A percentile compares a stretch with the other conserved stretches of the same genome.
Evolutionary conservation across 53 echinoderm and acorn worm genomes (phyloP).

Genomic region (Holothuria scabra): DNA sequence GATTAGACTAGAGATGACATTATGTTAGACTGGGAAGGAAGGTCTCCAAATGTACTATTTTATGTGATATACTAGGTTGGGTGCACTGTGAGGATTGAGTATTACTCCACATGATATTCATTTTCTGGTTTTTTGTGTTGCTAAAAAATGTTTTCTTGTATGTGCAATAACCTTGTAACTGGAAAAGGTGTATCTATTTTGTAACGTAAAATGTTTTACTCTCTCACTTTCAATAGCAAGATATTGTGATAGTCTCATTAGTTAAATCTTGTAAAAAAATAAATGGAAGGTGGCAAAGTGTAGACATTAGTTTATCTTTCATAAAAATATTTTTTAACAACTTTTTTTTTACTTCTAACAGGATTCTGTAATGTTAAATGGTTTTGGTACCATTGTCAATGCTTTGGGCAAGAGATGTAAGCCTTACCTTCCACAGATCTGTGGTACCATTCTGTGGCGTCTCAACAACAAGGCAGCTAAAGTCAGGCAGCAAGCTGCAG

Average conservation of each 20-base stretch:
- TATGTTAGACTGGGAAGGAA: no score
- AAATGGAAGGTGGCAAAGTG: background rate
- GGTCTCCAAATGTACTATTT: no score
- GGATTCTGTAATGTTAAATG: conserved; percentile 99
- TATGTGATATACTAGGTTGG: no score
- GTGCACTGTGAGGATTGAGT: no score
- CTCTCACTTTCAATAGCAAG: no score
- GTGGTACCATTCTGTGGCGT: conserved; percentile 99
- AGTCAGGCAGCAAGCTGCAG: conserved; percentile 97
- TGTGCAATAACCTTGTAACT: no score
- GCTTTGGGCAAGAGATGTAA: conserved; percentile 96
- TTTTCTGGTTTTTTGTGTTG: no score
- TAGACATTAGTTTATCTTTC: background rate
- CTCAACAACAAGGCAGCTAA: conserved; percentile 99
- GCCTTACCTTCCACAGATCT: conserved; percentile 99
- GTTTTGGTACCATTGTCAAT: conserved; percentile 97
- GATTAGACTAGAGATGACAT: no score
- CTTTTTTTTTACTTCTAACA: conserved; percentile 18
- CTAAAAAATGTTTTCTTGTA: no score
- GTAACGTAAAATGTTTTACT: no score
- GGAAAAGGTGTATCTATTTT: no score
- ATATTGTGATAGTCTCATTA: background rate
- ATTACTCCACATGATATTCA: no score
- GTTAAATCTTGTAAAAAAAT: background rate
- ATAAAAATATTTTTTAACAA: background rate